A percentile compares a stretch with the other conserved stretches of the same genome.
phyloP scores from a whole-genome alignment of 2,797 vertebrate species.

The Brachyrhaphis roseni region DNA sequence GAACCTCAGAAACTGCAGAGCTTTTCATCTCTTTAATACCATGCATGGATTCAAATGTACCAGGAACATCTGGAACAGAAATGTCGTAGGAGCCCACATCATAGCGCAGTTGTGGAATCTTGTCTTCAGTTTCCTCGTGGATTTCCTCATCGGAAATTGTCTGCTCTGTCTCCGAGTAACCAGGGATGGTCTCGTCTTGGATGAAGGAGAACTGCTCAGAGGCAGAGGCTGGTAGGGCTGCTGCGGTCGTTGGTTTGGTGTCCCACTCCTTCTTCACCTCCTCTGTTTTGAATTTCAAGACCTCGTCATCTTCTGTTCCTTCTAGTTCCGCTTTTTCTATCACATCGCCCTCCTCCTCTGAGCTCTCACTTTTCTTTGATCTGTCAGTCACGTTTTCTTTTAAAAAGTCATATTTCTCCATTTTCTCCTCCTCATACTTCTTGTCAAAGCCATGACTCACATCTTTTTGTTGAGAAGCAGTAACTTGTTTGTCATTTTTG shows the following conservation, averaged over 20 bases:
- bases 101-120: constrained; percentile 88
- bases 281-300: constrained; percentile 82
- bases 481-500: constrained; percentile 65
- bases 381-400: constrained; percentile 73
- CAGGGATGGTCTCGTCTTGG: constrained; percentile 98
- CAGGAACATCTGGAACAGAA: constrained; percentile 87
- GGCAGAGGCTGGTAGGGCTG: constrained; percentile 58
- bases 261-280: constrained; percentile 75
- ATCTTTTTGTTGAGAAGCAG: constrained; percentile 57
- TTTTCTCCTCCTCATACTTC: constrained; percentile 82
- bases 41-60: constrained; percentile 87
- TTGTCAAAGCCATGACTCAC: constrained; percentile 75
- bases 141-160: constrained; percentile 98
- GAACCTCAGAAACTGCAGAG: constrained; percentile 63
- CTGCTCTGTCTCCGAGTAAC: constrained; percentile 97
- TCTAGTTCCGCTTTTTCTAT: constrained; percentile 95
- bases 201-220: constrained; percentile 93
- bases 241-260: constrained; percentile 41
- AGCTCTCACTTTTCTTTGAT: constrained; percentile 83
- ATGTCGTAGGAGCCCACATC: constrained; percentile 87
- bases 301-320: constrained; percentile 88
- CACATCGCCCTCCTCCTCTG: constrained; percentile 88
- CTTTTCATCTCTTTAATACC: constrained; percentile 85
- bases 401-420: constrained; percentile 67
- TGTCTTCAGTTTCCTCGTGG: constrained; percentile 93